Evolutionary conservation across 1,140 invertebrate species (phyloP).

Genomic region (Vanessa atalanta): DNA sequence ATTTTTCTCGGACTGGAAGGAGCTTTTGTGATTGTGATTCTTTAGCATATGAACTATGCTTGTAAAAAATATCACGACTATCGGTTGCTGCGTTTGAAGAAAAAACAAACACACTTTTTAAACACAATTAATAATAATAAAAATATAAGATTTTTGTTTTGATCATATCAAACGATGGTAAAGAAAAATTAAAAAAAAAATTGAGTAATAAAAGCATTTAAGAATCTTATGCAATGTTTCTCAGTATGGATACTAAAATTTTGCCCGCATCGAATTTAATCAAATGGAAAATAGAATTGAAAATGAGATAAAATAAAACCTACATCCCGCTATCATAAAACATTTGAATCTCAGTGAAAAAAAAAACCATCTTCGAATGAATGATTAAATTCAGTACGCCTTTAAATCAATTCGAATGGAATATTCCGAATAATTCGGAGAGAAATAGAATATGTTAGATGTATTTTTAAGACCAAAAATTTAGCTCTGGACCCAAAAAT

Average conservation of each 20-base stretch:
- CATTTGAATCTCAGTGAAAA: conserved; percentile 29
- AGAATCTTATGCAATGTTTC: conserved; percentile 22
- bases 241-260: conserved; percentile 22
- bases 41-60: no score
- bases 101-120: neutral
- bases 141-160: neutral
- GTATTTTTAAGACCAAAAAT: no score
- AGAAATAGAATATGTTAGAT: neutral
- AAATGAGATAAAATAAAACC: conserved; percentile 21
- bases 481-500: no score
- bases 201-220: conserved; percentile 11
- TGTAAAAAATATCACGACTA: no score
- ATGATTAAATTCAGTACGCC: conserved; percentile 33
- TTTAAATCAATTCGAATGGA: conserved; percentile 26
- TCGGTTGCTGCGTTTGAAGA: neutral
- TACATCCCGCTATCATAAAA: conserved; percentile 29
- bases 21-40: no score
- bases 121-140: neutral
- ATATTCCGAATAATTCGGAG: neutral
- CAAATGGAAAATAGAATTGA: conserved; percentile 33
- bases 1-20: no score
- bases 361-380: conserved; percentile 32
- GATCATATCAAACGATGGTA: neutral
- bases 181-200: neutral
- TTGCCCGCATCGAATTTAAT: conserved; percentile 33